Conservation (phyloP, 2,797 vertebrate species). For the Ciconia nigra region DNA sequence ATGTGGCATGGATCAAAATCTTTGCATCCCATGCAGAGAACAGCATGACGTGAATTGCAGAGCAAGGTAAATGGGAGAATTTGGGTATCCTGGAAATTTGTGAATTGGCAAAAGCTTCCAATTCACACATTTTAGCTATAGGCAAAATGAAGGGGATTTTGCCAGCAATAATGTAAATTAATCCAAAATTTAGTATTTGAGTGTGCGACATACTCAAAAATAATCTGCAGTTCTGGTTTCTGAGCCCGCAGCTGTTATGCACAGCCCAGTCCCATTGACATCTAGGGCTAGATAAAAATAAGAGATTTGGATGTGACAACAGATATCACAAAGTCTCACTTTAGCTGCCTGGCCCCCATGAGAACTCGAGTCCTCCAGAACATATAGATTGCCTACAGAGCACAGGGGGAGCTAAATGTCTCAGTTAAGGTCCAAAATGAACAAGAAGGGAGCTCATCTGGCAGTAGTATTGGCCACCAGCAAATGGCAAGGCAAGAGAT, state of each 20-base stretch:
- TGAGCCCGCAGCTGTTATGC: background rate
- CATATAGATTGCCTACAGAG: background rate
- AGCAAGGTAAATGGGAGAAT: slow-evolving; percentile 45
- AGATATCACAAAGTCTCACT: background rate
- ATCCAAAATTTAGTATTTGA: background rate
- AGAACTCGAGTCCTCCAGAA: background rate
- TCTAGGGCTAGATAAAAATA: background rate
- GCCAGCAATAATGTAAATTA: background rate
- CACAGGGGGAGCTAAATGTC: background rate
- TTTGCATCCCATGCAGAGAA: slow-evolving; percentile 52
- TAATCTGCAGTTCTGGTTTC: background rate
- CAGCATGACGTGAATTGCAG: slow-evolving; percentile 51
- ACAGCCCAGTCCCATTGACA: background rate
- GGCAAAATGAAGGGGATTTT: background rate
- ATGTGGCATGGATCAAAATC: slow-evolving; percentile 57
- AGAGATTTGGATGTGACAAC: background rate
- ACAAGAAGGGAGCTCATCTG: background rate
- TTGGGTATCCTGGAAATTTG: slow-evolving; percentile 1
- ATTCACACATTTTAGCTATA: background rate
- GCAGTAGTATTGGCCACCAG: background rate
- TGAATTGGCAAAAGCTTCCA: slow-evolving; percentile 3
- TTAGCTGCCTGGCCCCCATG: background rate
- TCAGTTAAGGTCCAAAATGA: background rate
- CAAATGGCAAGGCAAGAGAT: background rate
- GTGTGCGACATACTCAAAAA: background rate